Evolutionary conservation across 1,140 invertebrate genomes (phyloP).

Genomic region (Elymnias hypermnestra): DNA sequence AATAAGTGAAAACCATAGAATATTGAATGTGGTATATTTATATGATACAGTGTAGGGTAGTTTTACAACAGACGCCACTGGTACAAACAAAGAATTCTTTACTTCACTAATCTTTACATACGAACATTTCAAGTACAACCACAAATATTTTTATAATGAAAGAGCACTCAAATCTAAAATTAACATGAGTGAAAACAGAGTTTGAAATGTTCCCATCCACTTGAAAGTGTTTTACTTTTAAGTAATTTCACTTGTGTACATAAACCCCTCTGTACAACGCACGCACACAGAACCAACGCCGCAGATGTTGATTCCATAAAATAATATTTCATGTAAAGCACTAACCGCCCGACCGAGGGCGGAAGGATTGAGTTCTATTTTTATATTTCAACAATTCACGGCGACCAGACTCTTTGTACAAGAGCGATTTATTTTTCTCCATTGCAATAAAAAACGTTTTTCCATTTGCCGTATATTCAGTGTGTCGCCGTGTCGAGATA

Average conservation of each 20-base stretch:
- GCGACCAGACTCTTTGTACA: constrained; percentile 44
- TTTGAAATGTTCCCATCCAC: constrained; percentile 66
- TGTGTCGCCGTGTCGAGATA: constrained; percentile 1
- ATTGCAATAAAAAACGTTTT: constrained; percentile 22
- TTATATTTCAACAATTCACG: constrained; percentile 69
- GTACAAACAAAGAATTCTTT: constrained; percentile 4
- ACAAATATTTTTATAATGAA: constrained; percentile 33
- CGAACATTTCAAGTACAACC: constrained; percentile 11
- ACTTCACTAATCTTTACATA: constrained; percentile 8
- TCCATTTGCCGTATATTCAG: constrained; percentile 18
- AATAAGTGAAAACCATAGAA: too few relatives aligned
- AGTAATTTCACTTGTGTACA: constrained; percentile 69
- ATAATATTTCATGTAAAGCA: constrained; percentile 76
- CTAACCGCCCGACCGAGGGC: constrained; percentile 65
- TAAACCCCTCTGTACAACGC: constrained; percentile 51
- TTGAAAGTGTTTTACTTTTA: constrained; percentile 67
- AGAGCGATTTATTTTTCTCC: constrained; percentile 28
- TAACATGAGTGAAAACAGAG: constrained; percentile 60
- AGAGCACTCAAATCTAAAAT: constrained; percentile 56
- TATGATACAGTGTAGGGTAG: too few relatives aligned
- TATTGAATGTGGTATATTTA: too few relatives aligned
- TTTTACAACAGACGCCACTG: too few relatives aligned
- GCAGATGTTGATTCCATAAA: constrained; percentile 75
- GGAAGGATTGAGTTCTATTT: constrained; percentile 74
- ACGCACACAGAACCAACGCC: constrained; percentile 40